phyloP scores from a whole-genome alignment of 2,797 vertebrate genomes.

The Cynodonichthys magdalenae region DNA sequence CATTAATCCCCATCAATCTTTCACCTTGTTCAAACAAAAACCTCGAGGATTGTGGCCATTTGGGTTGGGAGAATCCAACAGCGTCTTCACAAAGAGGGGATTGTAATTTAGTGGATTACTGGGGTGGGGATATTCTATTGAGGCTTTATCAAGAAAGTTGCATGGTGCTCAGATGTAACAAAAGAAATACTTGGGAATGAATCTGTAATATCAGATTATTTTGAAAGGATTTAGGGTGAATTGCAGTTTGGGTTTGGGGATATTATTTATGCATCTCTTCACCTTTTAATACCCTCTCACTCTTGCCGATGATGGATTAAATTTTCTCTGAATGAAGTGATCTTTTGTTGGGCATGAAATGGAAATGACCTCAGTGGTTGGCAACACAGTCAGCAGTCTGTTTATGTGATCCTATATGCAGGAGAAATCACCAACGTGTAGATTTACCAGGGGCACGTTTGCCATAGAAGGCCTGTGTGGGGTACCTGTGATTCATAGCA shows the following conservation, averaged over 20 bases:
- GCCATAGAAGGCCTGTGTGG: constrained; percentile 39
- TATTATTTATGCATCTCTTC: constrained; percentile 56
- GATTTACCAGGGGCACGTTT: constrained; percentile 45
- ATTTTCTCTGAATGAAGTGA: constrained; percentile 40
- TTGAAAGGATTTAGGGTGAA: constrained; percentile 59
- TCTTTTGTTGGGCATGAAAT: constrained; percentile 53
- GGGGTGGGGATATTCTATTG: constrained; percentile 69
- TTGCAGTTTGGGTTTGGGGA: constrained; percentile 21
- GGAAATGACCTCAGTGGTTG: constrained; percentile 28
- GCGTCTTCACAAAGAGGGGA: constrained; percentile 68
- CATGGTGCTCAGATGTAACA: constrained; percentile 62
- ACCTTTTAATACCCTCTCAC: constrained; percentile 44
- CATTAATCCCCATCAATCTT: constrained; percentile 79
- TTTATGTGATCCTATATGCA: not conserved
- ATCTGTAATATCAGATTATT: constrained; percentile 56
- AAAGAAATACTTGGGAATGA: constrained; percentile 52
- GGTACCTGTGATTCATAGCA: constrained; percentile 58
- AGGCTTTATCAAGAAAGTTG: constrained; percentile 76
- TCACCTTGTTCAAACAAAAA: constrained; percentile 72
- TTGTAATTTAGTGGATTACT: constrained; percentile 79
- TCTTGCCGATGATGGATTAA: constrained; percentile 38
- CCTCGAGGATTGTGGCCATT: constrained; percentile 46
- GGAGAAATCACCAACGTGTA: constrained; percentile 32
- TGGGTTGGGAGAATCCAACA: constrained; percentile 55
- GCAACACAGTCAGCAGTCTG: constrained; percentile 11